A percentile compares a stretch with the other conserved stretches of the same genome.
phyloP scores from a whole-genome alignment of 2,888 invertebrate species.

The Xestia xanthographa region DNA sequence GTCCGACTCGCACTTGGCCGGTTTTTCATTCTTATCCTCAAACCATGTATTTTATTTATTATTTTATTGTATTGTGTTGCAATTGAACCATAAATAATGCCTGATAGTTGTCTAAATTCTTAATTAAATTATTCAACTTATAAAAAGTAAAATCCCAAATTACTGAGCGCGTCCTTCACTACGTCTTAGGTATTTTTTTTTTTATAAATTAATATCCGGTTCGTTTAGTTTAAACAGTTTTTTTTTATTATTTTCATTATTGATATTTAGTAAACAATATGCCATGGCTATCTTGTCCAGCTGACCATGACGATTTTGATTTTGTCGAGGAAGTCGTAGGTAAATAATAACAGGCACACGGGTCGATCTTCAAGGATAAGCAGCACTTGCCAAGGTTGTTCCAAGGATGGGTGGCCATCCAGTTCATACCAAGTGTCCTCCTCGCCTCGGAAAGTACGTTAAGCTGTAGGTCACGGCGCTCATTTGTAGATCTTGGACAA shows the following conservation, averaged over 20 bases:
- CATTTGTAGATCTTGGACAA: too few relatives aligned
- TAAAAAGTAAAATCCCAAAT: neutral
- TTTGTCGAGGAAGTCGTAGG: neutral
- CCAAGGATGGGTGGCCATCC: neutral
- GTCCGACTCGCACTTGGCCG: too few relatives aligned
- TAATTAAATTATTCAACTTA: neutral
- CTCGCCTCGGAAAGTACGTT: neutral
- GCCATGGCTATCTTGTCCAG: neutral
- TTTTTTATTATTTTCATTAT: neutral
- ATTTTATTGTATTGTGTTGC: too few relatives aligned
- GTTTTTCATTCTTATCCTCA: too few relatives aligned
- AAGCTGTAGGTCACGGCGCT: neutral
- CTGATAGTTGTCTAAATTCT: neutral
- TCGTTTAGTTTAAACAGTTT: neutral
- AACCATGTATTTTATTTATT: too few relatives aligned
- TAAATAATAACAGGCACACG: neutral
- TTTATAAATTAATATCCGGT: neutral
- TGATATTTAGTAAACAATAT: neutral
- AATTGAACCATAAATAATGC: too few relatives aligned
- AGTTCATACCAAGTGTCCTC: neutral
- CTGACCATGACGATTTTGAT: neutral
- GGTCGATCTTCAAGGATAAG: neutral
- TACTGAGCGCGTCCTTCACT: neutral
- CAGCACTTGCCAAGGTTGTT: neutral
- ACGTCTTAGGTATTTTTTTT: neutral